These are phyloP conservation scores for Amphiura filiformis DNA, from an alignment of 35 echinoderm and acorn worm genomes.

Conservation along the genomic window DNA sequence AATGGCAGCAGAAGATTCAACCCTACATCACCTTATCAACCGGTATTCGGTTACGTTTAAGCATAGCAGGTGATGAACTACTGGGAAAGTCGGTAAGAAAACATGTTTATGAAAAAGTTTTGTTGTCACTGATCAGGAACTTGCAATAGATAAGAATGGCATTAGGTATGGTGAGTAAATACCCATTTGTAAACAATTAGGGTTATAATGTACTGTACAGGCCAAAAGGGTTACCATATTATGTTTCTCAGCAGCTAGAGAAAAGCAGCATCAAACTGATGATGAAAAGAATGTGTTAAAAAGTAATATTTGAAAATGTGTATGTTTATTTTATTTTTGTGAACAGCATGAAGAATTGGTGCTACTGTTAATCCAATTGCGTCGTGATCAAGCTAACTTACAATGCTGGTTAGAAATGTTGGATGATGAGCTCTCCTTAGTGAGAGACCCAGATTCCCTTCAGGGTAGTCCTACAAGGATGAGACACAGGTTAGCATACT, in stretches of 20 bases:
- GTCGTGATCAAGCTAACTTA: conserved; percentile 86
- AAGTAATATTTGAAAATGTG: no score
- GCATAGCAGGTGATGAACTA: conserved; percentile 90
- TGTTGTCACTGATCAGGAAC: neutral
- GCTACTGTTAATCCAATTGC: conserved; percentile 87
- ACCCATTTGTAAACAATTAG: no score
- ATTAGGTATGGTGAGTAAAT: neutral
- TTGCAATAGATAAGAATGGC: neutral
- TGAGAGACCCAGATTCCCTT: conserved; percentile 32
- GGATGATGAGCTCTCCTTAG: conserved; percentile 59
- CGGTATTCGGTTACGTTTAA: conserved; percentile 81
- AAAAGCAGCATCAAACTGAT: no score
- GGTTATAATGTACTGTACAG: no score
- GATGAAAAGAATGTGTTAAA: no score
- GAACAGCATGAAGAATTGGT: conserved; percentile 93
- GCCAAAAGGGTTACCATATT: no score
- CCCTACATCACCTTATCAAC: conserved; percentile 80
- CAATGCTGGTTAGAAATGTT: conserved; percentile 72
- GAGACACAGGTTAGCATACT: conserved; percentile 62
- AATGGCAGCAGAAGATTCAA: conserved; percentile 94
- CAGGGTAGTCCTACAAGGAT: conserved; percentile 36
- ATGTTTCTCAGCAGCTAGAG: no score
- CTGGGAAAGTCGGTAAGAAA: conserved; percentile 88
- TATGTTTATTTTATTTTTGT: conserved; percentile 18
- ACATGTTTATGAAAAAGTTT: no score